Conservation (phyloP, 2,797 vertebrate species). For the Darevskia mixta region DNA sequence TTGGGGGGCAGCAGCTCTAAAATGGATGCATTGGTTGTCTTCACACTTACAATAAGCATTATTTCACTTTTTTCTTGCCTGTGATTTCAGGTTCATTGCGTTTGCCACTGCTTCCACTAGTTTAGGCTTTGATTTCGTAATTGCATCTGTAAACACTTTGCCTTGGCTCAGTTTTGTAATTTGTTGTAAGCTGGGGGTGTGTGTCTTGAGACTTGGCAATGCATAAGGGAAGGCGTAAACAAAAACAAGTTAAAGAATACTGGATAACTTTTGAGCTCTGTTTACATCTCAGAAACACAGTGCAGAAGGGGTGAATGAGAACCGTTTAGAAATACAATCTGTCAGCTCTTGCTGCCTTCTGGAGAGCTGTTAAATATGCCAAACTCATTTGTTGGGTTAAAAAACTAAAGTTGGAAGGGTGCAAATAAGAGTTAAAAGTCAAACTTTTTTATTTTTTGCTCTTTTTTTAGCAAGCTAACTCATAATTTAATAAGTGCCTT, state of each 20-base stretch:
- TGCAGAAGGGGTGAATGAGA: neutral
- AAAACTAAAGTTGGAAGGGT: neutral
- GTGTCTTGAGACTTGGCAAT: too few relatives aligned
- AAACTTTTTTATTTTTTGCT: neutral
- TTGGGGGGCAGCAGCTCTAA: neutral
- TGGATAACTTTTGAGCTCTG: neutral
- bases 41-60: neutral
- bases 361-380: neutral
- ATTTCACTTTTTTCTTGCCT: neutral
- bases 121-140: neutral
- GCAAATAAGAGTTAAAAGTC: neutral
- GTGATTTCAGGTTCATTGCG: neutral
- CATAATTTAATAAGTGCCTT: neutral
- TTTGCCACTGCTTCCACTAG: neutral
- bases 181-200: neutral
- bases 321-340: neutral
- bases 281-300: neutral
- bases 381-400: neutral
- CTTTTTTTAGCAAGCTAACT: neutral
- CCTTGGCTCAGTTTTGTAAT: neutral
- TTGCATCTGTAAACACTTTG: neutral
- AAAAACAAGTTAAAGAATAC: neutral
- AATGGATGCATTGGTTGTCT: neutral
- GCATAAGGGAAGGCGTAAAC: neutral
- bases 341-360: neutral